Base-by-base conservation (phyloP, 1,140 invertebrate species). In the Saxidomus purpurata region DNA sequence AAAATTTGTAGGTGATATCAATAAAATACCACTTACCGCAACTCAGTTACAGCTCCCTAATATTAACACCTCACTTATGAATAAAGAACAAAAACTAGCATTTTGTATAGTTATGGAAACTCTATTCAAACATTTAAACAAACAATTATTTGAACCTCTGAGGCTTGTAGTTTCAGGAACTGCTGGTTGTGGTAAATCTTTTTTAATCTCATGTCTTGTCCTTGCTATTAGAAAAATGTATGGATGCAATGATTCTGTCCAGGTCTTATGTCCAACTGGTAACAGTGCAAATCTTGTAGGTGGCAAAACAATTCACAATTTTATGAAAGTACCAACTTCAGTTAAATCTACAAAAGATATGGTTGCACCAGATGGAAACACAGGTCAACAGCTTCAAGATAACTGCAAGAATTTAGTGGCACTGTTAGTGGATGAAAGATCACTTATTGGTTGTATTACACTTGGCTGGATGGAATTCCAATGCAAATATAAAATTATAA, bases 401-500 rank as follows among this genome's bases (percentile, higher is more conserved):
- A 84, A 84, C 38, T 74, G 67, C 25, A 8, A 59, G 36, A 25
- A 34, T 9, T 15, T 84, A 61, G 22, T 40, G 31, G 89, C 61
- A 15, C n/a, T 87, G 38, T 25, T 90, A 38, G 77, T 90, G 19
- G 74, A 90, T 79, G 90, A 88, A 67, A 71, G 79, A 52, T 90
- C 90, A 11, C 40, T 88, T 1, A 84, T 88, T 83, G 80, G 86
- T n/a, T 61, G 34, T 61, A 84, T 43, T 76, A 90, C 69, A 6
- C 47, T 88, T 6, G 85, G 85, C 1, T 89, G 90, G 80, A 90
- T 90, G 69, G 85, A 92, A 25, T 92, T 89, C 49, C 34, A 80
- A 40, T n/a, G n/a, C n/a, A n/a, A n/a, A n/a, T 87, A 77, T 43
- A 43, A 47, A 52, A 71, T 9, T 80, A 88, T 79, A 31, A 69